Conservation (phyloP, 1,140 invertebrate species). For the Agrilus planipennis region DNA sequence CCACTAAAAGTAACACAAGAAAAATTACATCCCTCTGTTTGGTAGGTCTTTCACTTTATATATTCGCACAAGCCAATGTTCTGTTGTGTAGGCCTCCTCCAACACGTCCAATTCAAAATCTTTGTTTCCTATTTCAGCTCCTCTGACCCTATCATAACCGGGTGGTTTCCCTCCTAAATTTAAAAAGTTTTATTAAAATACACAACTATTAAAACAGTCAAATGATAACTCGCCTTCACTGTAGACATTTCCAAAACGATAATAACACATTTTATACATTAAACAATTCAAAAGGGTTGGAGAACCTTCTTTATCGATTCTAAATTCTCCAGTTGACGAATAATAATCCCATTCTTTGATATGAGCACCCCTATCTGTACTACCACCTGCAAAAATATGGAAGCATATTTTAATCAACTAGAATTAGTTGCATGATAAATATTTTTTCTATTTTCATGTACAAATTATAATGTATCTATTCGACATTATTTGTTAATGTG, state of each 20-base stretch:
- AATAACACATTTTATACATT: conserved; percentile 97
- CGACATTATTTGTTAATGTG: too few relatives aligned
- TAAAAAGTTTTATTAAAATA: conserved; percentile 3
- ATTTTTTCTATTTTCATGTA: too few relatives aligned
- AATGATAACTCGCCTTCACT: conserved; percentile 70
- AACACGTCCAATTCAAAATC: conserved; percentile 86
- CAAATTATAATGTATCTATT: too few relatives aligned
- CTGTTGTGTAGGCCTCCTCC: conserved; percentile 90
- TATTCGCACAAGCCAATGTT: conserved; percentile 91
- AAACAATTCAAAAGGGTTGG: conserved; percentile 78
- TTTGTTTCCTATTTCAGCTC: conserved; percentile 90
- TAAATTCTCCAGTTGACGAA: conserved; percentile 84
- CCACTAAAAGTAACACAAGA: too few relatives aligned
- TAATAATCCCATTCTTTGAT: conserved; percentile 97
- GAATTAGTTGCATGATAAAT: too few relatives aligned
- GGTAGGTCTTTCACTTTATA: conserved; percentile 88
- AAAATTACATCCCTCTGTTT: conserved; percentile 59
- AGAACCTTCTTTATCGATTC: conserved; percentile 85
- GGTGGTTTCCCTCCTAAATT: conserved; percentile 61
- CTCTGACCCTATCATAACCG: conserved; percentile 81
- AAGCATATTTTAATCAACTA: too few relatives aligned
- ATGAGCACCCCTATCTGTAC: conserved; percentile 84
- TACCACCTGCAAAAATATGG: conserved; percentile 47
- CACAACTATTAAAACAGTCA: neutral
- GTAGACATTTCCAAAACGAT: conserved; percentile 86